Evolutionary conservation across 2,113 vertebrate genomes (phyloP), one percentile per base, ranked within the genome.

Genomic region (Microcebus griseorufus): DNA sequence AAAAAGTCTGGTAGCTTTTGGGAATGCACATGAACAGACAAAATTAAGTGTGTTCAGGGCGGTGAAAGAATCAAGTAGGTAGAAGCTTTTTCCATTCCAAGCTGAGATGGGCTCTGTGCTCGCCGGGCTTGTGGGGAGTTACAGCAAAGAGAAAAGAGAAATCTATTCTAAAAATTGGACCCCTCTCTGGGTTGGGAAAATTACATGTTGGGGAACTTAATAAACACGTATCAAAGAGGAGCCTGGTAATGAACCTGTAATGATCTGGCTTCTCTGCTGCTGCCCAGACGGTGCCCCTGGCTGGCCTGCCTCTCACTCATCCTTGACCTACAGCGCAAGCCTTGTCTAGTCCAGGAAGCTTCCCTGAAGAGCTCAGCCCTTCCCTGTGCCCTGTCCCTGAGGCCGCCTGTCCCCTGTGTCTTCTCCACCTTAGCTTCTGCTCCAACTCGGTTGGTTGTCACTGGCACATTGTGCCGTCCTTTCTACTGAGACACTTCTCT

Each of bases 71-170:
- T 27, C 11, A 0, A 10, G 48, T 1, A 10, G 23, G 42, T 10
- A 32, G 88, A 13, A 32, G 11, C 62, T 10, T 39, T 45, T 72
- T 42, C 14, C 37, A 16, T 29, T 16, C 3, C 18, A 2, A 2
- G 3, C 6, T 1, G 3, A 13, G 51, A 8, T 48, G 0, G 6
- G 82, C 32, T 34, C 27, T 27, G 34, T 17, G 51, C 45, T 45
- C 39, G 0, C 34, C 12, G 0, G n/a, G 27, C 0, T 17, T 1
- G 0, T 9, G 23, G 45, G n/a, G 16, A 18, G 29, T 10, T 7
- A 23, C 2, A 67, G 27, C 39, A 4, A 11, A 39, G 27, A 29
- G 70, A n/a, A 4, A 11, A 51, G 27, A 29, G 79, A n/a, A 18
- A 1, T 29, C 6, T 4, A 0, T 18, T 6, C 6, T 42, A 17